These are phyloP conservation scores for Thripadectes ignobilis DNA, from an alignment of 2,797 vertebrate species.

Conservation along the genomic window DNA sequence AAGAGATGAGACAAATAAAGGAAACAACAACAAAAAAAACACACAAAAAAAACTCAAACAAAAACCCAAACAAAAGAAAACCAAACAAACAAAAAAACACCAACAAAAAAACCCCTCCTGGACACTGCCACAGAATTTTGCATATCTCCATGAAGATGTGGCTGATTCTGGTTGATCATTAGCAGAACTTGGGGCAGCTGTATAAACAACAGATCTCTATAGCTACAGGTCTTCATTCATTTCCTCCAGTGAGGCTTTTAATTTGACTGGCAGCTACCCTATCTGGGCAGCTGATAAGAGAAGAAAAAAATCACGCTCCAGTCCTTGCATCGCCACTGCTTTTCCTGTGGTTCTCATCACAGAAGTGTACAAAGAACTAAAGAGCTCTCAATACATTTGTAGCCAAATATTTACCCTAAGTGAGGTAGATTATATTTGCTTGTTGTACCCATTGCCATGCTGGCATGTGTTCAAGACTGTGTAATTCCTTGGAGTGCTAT, in stretches of 20 bases:
- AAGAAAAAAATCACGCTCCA: conserved; percentile 9
- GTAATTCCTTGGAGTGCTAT: conserved; percentile 38
- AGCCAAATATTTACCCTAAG: conserved; percentile 49
- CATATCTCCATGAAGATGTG: neutral
- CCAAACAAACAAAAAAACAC: neutral
- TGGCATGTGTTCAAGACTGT: conserved; percentile 19
- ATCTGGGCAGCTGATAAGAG: conserved; percentile 54
- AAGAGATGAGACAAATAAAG: neutral
- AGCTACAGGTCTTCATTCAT: conserved; percentile 43
- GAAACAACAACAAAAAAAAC: neutral
- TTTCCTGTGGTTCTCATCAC: conserved; percentile 30
- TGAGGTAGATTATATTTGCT: conserved; percentile 48
- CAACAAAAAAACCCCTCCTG: neutral
- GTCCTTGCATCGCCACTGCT: neutral
- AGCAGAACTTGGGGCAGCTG: conserved; percentile 43
- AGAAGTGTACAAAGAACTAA: conserved; percentile 17
- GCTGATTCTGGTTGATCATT: conserved; percentile 8
- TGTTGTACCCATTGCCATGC: conserved; percentile 18
- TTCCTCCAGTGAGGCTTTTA: conserved; percentile 41
- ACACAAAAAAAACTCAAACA: too few relatives aligned
- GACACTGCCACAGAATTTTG: neutral
- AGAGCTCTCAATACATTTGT: conserved; percentile 22
- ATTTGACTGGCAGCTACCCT: conserved; percentile 56
- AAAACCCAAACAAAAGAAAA: too few relatives aligned
- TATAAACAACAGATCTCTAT: conserved; percentile 50